Conservation (phyloP, 2,888 invertebrate species). For the Nemapogon koenigi region DNA sequence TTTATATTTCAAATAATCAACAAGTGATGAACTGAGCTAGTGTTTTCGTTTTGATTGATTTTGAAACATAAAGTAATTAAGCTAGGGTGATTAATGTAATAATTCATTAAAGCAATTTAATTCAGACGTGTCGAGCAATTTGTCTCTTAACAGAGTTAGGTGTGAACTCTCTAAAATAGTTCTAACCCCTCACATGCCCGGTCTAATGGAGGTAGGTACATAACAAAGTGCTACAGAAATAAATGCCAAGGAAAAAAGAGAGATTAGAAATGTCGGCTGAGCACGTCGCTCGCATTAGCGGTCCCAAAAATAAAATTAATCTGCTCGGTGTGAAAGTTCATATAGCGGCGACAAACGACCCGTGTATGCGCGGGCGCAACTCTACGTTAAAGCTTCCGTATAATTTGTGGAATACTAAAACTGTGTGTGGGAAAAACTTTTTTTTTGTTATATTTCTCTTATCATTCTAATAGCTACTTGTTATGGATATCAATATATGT, state of each 20-base stretch:
- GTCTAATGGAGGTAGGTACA: slow-evolving; percentile 46
- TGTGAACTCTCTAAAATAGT: slow-evolving; percentile 25
- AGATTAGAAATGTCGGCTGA: slow-evolving; percentile 28
- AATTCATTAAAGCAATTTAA: not conserved
- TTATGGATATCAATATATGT: too few relatives aligned
- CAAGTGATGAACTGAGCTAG: too few relatives aligned
- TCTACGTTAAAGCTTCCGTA: slow-evolving; percentile 10
- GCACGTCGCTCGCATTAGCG: slow-evolving; percentile 42
- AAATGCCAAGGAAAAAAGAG: slow-evolving; percentile 43
- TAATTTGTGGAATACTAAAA: too few relatives aligned
- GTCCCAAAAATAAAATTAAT: slow-evolving; percentile 55
- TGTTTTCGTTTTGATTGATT: too few relatives aligned
- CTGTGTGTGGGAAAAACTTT: too few relatives aligned
- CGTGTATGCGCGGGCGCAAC: slow-evolving; percentile 24
- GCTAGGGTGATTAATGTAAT: too few relatives aligned
- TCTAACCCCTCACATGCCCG: slow-evolving; percentile 34
- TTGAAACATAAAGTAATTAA: too few relatives aligned
- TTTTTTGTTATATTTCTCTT: too few relatives aligned
- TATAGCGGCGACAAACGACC: slow-evolving; percentile 36
- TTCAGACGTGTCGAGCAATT: not conserved
- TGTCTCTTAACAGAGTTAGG: slow-evolving; percentile 4
- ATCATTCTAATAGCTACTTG: too few relatives aligned
- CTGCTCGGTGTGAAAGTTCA: slow-evolving; percentile 53
- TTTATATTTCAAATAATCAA: too few relatives aligned
- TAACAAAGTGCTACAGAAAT: slow-evolving; percentile 48